phyloP scores from a whole-genome alignment of 2,113 vertebrate species.

The Hemicordylus capensis region DNA sequence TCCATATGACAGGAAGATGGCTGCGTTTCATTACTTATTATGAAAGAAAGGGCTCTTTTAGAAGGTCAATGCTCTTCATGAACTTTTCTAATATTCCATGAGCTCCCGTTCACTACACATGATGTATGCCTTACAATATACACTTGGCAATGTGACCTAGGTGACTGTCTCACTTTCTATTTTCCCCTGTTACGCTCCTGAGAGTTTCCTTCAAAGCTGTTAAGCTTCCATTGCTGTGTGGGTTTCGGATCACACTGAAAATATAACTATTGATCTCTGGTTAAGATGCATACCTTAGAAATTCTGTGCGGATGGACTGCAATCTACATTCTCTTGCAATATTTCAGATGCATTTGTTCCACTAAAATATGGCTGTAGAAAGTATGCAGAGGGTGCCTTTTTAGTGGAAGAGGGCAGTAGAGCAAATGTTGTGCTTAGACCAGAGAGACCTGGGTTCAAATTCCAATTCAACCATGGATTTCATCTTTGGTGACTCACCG shows the following conservation, averaged over 20 bases:
- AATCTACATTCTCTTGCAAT: neutral
- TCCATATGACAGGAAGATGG: slow-evolving; percentile 23
- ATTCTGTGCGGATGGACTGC: neutral
- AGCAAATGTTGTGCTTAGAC: neutral
- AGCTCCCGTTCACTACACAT: neutral
- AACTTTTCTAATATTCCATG: slow-evolving; percentile 23
- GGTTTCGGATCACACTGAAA: neutral
- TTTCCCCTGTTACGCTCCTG: slow-evolving; percentile 6
- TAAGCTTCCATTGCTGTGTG: neutral
- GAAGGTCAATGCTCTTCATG: slow-evolving; percentile 23
- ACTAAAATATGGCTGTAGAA: neutral
- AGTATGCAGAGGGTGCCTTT: neutral
- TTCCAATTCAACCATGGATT: neutral
- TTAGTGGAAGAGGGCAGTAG: neutral
- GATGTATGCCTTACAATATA: slow-evolving; percentile 15
- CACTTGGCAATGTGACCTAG: slow-evolving; percentile 29
- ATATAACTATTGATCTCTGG: neutral
- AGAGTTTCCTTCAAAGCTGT: neutral
- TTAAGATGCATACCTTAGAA: neutral
- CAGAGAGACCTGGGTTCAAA: neutral
- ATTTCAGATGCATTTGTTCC: neutral
- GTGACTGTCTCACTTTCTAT: neutral
- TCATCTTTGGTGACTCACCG: neutral
- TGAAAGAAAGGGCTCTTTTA: slow-evolving; percentile 8
- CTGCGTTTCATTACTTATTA: slow-evolving; percentile 30